Evolutionary conservation across 1,140 invertebrate genomes (phyloP), one percentile per base, ranked within the genome.

Genomic region (Pseudobourletiella spinata): DNA sequence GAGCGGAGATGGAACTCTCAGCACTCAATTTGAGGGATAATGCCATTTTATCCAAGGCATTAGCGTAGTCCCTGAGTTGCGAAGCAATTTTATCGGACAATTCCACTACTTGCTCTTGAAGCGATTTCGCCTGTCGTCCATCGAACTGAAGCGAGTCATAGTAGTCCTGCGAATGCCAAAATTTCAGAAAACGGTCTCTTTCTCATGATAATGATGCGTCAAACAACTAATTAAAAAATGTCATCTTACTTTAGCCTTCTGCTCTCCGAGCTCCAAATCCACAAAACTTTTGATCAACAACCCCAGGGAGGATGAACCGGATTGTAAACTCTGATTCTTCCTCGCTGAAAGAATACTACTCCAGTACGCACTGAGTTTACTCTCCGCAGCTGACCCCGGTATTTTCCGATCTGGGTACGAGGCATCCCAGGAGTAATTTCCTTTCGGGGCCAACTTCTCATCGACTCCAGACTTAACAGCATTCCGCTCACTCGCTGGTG

Each of bases 21-120:
- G 55, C 55, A 39, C 24, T 56, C 1, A 24, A 28, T 39, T 58
- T 61, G 1, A 66, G 44, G 25, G 64, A 30, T 15, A 20, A 20
- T 46, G 32, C 43, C 55, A 66, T 50, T n/a, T 59, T 24, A 16
- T 22, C 56, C 20, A 66, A 32, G 3, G 59, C 57, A 54, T 62
- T 39, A 20, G 32, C 29, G 32, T 66, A 66, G 1, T 57, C 55
- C 25, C 39, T 50, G 2, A 66, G 25, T 15, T 59, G 35, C 11
- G 22, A 24, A 0, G 59, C 52, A 32, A 66, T 56, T 48, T 54
- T 58, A 30, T 62, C 32, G 8, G 55, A 25, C 0, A 66, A 35
- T 1, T 18, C 29, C 11, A 57, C 52, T 2, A 51, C 60, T 39
- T 62, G 52, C 11, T 61, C 57, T 18, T 51, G 28, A 6, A 61